Evolutionary conservation across 2,888 invertebrate species (phyloP).

Genomic region (Polyommatus icarus): DNA sequence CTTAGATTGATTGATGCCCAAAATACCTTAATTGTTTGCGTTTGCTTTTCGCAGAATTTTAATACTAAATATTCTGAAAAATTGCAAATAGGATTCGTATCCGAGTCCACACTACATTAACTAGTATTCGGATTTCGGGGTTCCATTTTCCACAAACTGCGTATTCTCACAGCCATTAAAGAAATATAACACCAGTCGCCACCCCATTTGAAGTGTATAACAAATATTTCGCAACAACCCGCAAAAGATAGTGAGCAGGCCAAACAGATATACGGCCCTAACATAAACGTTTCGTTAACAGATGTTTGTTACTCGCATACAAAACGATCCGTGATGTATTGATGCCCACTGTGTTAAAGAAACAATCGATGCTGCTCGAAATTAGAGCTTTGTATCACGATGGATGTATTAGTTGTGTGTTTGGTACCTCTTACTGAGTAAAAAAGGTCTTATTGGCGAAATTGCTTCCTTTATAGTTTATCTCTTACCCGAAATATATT

Average conservation of each 20-base stretch:
- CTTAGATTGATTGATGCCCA: too few relatives aligned
- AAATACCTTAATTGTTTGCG: too few relatives aligned
- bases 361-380: background rate
- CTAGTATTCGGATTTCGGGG: background rate
- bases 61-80: too few relatives aligned
- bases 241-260: constrained; percentile 22
- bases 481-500: too few relatives aligned
- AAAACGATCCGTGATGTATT: background rate
- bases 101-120: too few relatives aligned
- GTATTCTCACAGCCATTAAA: background rate
- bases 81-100: too few relatives aligned
- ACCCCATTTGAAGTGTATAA: constrained; percentile 12
- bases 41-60: too few relatives aligned
- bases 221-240: constrained; percentile 3
- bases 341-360: background rate
- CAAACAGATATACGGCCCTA: background rate
- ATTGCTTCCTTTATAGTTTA: too few relatives aligned
- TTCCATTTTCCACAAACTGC: background rate
- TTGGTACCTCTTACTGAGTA: background rate
- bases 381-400: background rate
- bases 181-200: background rate
- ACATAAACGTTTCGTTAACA: background rate
- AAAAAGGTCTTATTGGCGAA: background rate
- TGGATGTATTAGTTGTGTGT: background rate
- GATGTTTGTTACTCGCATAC: background rate